These are phyloP conservation scores for Ptilorrhoa leucosticta DNA, from an alignment of 2,113 vertebrate genomes.

Conservation along the genomic window DNA sequence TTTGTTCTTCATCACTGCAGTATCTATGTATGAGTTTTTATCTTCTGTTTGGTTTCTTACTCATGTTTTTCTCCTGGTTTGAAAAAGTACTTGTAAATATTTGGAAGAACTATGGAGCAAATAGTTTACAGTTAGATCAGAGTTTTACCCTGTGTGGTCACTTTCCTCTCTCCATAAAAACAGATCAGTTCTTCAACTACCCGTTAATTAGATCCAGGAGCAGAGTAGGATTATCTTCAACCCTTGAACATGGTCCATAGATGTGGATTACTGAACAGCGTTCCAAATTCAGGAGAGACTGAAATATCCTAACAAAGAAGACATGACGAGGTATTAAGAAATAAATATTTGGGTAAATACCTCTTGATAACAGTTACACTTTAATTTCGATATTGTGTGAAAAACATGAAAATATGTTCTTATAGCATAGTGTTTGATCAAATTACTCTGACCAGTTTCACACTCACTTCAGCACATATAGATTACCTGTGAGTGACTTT, in stretches of 20 bases:
- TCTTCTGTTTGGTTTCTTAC: background rate
- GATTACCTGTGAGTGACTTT: background rate
- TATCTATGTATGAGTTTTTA: background rate
- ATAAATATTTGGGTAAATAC: background rate
- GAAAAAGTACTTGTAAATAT: background rate
- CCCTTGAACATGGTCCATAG: background rate
- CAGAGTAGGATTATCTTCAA: background rate
- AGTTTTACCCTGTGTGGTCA: background rate
- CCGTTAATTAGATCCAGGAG: background rate
- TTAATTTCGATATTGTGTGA: background rate
- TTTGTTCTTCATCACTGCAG: background rate
- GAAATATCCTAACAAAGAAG: background rate
- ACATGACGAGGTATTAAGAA: background rate
- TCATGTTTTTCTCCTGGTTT: background rate
- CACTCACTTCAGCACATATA: background rate
- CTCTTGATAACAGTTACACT: background rate
- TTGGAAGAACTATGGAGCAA: background rate
- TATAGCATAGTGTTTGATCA: background rate
- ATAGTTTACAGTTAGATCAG: background rate
- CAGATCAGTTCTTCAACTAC: background rate
- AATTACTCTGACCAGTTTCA: background rate
- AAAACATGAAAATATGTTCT: background rate
- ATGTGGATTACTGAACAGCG: background rate
- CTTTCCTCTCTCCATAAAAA: background rate
- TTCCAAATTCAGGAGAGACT: background rate